Evolutionary conservation across 2,888 invertebrate genomes (phyloP).

Genomic region (Idaea straminata): DNA sequence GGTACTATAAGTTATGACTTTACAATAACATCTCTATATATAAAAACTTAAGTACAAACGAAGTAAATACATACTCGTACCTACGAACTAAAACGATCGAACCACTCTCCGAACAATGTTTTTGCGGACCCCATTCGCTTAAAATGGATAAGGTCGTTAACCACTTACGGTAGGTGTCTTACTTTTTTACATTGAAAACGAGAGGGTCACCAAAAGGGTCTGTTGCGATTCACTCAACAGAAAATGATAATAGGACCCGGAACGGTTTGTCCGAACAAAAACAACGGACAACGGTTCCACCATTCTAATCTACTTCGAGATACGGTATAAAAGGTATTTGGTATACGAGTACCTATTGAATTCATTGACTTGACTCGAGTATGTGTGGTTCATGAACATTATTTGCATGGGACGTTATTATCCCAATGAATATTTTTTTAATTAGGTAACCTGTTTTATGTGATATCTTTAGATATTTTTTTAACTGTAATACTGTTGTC

Average conservation of each 20-base stretch:
- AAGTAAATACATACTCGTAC: background rate
- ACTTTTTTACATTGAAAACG: conserved; percentile 25
- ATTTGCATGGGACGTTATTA: background rate
- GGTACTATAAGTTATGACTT: no score
- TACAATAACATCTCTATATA: no score
- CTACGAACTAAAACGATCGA: background rate
- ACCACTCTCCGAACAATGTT: background rate
- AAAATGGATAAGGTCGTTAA: conserved; percentile 24
- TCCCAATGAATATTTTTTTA: background rate
- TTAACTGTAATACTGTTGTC: no score
- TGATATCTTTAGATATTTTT: background rate
- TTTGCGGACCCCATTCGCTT: conserved; percentile 9
- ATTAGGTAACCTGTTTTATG: background rate
- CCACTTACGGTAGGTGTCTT: conserved; percentile 16
- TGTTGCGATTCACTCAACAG: conserved; percentile 46
- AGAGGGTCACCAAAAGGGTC: conserved; percentile 18
- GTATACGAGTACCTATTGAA: background rate
- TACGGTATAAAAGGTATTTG: conserved; percentile 5
- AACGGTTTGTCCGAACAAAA: conserved; percentile 56
- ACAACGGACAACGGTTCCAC: conserved; percentile 40
- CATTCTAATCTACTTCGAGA: conserved; percentile 50
- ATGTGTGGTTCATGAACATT: background rate
- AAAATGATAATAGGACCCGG: conserved; percentile 60
- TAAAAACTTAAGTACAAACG: background rate
- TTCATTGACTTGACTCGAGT: background rate